phyloP scores from a whole-genome alignment of 1,140 invertebrate genomes.

The Apis laboriosa region DNA sequence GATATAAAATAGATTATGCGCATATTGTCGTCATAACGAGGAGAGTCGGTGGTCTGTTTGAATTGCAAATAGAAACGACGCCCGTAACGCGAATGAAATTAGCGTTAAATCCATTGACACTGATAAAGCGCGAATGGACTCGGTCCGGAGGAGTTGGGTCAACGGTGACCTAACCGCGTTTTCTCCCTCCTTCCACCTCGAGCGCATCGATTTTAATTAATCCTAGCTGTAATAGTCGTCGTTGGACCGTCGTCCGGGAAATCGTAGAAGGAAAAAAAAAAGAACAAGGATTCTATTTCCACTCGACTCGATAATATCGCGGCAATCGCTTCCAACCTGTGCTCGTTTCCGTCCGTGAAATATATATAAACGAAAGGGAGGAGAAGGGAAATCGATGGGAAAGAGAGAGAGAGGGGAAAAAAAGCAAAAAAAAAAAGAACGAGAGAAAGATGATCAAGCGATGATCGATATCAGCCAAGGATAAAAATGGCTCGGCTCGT shows the following conservation, averaged over 20 bases:
- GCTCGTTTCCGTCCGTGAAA: not conserved
- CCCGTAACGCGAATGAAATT: slow-evolving; percentile 15
- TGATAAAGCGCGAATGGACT: slow-evolving; percentile 14
- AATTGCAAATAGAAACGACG: slow-evolving; percentile 7
- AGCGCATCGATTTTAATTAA: not conserved
- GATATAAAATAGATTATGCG: slow-evolving; percentile 33
- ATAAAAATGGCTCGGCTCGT: slow-evolving; percentile 34
- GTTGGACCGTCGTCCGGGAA: too few species aligned
- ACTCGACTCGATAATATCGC: not conserved
- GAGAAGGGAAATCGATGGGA: slow-evolving; percentile 8
- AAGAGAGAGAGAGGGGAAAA: not conserved
- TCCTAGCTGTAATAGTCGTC: too few species aligned
- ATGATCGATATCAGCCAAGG: slow-evolving; percentile 44
- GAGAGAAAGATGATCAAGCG: slow-evolving; percentile 4
- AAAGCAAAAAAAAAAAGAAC: not conserved
- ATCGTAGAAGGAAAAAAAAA: not conserved
- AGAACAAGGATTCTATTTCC: not conserved
- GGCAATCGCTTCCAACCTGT: not conserved
- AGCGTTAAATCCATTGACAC: not conserved
- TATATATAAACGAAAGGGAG: not conserved
- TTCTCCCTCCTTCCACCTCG: too few species aligned
- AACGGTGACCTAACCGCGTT: not conserved
- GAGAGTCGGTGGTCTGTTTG: not conserved
- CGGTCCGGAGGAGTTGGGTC: not conserved
- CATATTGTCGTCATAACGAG: not conserved